Evolutionary conservation across 2,888 invertebrate genomes (phyloP).

Genomic region (Rambutsinella grinnellia): DNA sequence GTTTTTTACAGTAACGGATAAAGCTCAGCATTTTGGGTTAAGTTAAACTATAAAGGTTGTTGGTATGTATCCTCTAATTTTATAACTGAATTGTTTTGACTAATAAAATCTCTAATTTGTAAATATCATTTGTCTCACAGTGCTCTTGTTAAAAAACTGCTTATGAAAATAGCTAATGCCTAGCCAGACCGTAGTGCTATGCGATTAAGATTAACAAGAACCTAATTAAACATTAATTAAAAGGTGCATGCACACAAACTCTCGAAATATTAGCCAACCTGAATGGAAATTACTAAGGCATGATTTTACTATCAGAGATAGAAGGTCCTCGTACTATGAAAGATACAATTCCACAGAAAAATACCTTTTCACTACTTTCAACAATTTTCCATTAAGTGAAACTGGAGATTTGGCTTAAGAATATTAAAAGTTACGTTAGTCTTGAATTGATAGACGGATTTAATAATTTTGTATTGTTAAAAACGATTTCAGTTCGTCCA

Average conservation of each 20-base stretch:
- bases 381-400: background rate
- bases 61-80: background rate
- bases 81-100: background rate
- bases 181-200: too few species aligned
- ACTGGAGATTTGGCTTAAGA: background rate
- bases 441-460: slow-evolving; percentile 7
- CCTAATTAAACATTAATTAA: too few species aligned
- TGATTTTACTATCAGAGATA: background rate
- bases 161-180: too few species aligned
- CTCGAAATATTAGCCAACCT: background rate
- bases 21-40: slow-evolving; percentile 66
- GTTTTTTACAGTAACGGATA: slow-evolving; percentile 23
- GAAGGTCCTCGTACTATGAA: slow-evolving; percentile 49
- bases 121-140: background rate
- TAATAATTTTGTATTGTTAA: slow-evolving; percentile 9
- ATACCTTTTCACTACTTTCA: background rate
- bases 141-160: too few species aligned
- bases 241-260: background rate
- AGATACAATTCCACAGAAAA: background rate
- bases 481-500: slow-evolving; percentile 11
- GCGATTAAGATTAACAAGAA: too few species aligned
- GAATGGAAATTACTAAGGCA: slow-evolving; percentile 15
- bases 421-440: background rate
- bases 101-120: background rate
- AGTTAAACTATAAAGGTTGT: background rate